Evolutionary conservation across 2,113 vertebrate genomes (phyloP).

Genomic region (Montifringilla adamsi): DNA sequence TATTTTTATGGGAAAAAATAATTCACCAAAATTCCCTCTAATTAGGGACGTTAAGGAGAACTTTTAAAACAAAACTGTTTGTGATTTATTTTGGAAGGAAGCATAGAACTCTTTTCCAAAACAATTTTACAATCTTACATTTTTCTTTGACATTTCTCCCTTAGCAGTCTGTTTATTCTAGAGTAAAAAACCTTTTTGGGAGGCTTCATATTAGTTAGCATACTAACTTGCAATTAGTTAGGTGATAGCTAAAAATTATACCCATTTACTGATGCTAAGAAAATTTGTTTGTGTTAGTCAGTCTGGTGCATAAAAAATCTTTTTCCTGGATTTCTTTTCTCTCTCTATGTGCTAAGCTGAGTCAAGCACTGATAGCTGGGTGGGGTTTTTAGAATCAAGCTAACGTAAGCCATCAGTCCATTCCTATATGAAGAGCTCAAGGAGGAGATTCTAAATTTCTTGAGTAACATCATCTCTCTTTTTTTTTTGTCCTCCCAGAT

Average conservation of each 20-base stretch:
- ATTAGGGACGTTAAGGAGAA: background rate
- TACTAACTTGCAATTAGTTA: background rate
- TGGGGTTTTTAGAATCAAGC: background rate
- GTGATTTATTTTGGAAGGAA: background rate
- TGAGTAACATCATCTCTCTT: accelerated
- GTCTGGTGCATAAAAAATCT: background rate
- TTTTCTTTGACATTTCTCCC: background rate
- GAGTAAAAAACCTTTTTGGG: accelerated
- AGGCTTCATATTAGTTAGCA: background rate
- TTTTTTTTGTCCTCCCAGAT: too few relatives aligned
- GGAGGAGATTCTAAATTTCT: background rate
- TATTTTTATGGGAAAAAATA: background rate
- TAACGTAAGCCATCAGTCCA: accelerated
- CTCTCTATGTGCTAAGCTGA: background rate
- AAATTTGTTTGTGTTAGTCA: background rate
- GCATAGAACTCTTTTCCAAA: background rate
- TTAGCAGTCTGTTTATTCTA: background rate
- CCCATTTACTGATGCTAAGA: background rate
- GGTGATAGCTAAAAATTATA: background rate
- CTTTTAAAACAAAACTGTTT: background rate
- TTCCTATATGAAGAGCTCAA: background rate
- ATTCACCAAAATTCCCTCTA: background rate
- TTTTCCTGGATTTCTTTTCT: background rate
- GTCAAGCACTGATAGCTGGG: background rate
- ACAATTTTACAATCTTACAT: background rate